These are phyloP conservation scores for Vespertilio murinus DNA, from an alignment of 2,797 vertebrate genomes.

Conservation along the genomic window DNA sequence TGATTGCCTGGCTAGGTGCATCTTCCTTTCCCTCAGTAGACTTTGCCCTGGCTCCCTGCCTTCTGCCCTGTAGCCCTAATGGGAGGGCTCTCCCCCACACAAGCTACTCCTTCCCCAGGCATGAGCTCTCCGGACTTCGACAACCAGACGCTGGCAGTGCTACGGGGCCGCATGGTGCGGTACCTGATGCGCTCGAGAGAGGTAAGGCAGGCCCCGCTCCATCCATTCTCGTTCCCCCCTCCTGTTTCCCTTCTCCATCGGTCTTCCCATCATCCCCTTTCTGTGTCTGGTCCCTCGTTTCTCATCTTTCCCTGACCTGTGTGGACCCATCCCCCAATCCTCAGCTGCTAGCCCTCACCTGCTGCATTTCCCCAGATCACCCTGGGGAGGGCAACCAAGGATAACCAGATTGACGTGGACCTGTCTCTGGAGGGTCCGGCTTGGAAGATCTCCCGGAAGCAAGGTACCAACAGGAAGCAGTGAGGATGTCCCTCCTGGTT, in stretches of 20 bases:
- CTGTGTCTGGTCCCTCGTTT: not conserved
- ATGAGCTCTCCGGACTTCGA: constrained; percentile 98
- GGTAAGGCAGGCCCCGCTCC: constrained; percentile 80
- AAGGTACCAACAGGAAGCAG: constrained; percentile 85
- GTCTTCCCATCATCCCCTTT: not conserved
- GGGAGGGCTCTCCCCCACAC: not conserved
- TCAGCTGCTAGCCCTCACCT: constrained; percentile 29
- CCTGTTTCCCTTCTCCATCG: not conserved
- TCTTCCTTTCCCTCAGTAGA: not conserved
- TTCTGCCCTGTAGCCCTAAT: not conserved
- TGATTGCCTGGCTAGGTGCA: not conserved
- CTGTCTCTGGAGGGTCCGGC: constrained; percentile 95
- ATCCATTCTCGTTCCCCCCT: accelerated
- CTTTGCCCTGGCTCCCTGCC: not conserved
- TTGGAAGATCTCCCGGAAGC: constrained; percentile 98
- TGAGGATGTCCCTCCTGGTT: not conserved
- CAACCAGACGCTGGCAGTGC: constrained; percentile 95
- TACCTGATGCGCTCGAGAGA: constrained; percentile 97
- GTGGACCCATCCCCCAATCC: not conserved
- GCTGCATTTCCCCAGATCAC: constrained; percentile 88
- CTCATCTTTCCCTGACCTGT: not conserved
- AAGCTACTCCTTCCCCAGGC: constrained; percentile 81
- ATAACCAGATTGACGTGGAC: constrained; percentile 97
- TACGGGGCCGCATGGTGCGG: constrained; percentile 96
- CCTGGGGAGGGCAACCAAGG: constrained; percentile 96